These are phyloP conservation scores for Sebastiscus albofasciatus DNA, from an alignment of 2,797 vertebrate genomes.

Conservation along the genomic window DNA sequence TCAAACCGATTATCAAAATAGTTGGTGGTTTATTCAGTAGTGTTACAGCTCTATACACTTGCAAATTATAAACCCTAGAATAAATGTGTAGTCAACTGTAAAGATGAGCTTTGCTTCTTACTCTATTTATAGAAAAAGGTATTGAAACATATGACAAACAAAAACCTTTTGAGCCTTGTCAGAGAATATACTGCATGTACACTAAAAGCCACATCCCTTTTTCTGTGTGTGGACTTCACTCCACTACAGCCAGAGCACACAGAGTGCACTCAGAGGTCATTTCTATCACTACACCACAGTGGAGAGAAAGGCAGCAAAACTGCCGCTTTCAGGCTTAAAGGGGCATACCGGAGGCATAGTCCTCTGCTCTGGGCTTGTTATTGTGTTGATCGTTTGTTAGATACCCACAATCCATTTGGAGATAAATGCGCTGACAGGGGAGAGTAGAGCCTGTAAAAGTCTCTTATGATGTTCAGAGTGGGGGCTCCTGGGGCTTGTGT, in stretches of 20 bases:
- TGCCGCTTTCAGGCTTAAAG: slow-evolving; percentile 75
- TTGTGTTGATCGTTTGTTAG: slow-evolving; percentile 86
- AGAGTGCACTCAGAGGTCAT: slow-evolving; percentile 73
- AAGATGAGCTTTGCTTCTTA: background rate
- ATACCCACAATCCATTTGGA: slow-evolving; percentile 88
- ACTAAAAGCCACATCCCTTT: slow-evolving; percentile 42
- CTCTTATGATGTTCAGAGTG: slow-evolving; percentile 83
- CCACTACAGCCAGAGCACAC: slow-evolving; percentile 19
- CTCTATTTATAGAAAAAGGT: background rate
- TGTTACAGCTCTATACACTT: background rate
- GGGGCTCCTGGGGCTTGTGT: slow-evolving; percentile 82
- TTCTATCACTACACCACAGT: slow-evolving; percentile 55
- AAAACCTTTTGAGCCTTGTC: background rate
- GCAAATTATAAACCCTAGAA: background rate
- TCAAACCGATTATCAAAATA: too few species aligned
- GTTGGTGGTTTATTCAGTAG: too few species aligned
- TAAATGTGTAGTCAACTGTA: background rate
- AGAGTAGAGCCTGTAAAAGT: slow-evolving; percentile 84
- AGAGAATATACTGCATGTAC: background rate
- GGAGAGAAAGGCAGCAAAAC: slow-evolving; percentile 53
- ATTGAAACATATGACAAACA: background rate
- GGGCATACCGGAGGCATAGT: slow-evolving; percentile 77
- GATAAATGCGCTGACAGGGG: slow-evolving; percentile 87
- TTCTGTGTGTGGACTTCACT: slow-evolving; percentile 28
- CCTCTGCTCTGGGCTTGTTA: slow-evolving; percentile 80